Evolutionary conservation across 2,113 vertebrate species (phyloP).

Genomic region (Perca flavescens): DNA sequence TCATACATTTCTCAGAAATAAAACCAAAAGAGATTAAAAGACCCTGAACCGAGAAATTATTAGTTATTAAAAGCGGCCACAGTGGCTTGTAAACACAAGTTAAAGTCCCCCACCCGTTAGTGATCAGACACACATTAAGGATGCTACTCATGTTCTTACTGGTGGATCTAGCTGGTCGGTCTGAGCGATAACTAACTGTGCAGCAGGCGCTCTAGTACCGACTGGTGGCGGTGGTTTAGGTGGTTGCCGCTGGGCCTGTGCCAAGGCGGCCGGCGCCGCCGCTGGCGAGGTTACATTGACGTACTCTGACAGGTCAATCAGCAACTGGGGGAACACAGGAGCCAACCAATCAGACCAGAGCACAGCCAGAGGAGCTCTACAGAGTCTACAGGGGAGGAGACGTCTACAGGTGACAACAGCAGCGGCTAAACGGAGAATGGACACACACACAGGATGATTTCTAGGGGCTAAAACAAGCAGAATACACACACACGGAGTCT

Average conservation of each 20-base stretch:
- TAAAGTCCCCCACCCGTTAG: conserved; percentile 42
- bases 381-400: conserved; percentile 23
- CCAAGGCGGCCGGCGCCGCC: conserved; percentile 11
- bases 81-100: not conserved
- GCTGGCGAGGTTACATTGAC: conserved; percentile 65
- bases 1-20: fast-evolving
- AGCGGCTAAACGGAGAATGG: conserved; percentile 15
- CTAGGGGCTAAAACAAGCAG: not conserved
- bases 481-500: conserved; percentile 11
- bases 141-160: conserved; percentile 61
- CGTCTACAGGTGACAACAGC: conserved; percentile 25
- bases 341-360: conserved; percentile 76
- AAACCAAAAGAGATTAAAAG: not conserved
- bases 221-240: conserved; percentile 71
- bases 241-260: conserved; percentile 60
- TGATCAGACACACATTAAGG: conserved; percentile 56
- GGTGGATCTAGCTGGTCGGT: conserved; percentile 34
- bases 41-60: too few species aligned
- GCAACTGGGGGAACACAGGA: conserved; percentile 80
- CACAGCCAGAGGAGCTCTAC: conserved; percentile 36
- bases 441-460: conserved; percentile 2
- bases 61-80: not conserved
- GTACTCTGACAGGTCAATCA: conserved; percentile 78
- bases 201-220: conserved; percentile 37
- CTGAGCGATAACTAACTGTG: conserved; percentile 63